phyloP scores from a whole-genome alignment of 92 coral and sea anemone genomes.

The Phenganax marumi region DNA sequence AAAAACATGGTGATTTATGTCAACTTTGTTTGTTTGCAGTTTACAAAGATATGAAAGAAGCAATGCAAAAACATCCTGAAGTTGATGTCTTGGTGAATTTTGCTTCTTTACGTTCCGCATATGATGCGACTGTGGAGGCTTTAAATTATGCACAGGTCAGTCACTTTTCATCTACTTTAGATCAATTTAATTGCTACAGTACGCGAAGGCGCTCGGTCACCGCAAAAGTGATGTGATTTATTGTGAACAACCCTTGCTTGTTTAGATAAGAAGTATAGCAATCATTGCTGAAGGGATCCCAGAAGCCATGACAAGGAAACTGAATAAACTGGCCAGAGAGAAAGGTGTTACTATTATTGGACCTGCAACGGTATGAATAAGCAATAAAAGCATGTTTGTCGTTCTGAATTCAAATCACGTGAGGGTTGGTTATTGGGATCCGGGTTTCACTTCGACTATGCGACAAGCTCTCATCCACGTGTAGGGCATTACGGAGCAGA shows the following conservation, averaged over 20 bases:
- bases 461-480: too few relatives aligned
- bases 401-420: too few relatives aligned
- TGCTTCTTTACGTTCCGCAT: constrained; percentile 94
- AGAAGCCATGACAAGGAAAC: constrained; percentile 85
- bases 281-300: constrained; percentile 99
- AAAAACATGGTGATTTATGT: too few relatives aligned
- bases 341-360: constrained; percentile 79
- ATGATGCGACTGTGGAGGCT: constrained; percentile 88
- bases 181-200: too few relatives aligned
- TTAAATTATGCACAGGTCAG: constrained; percentile 79
- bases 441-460: too few relatives aligned
- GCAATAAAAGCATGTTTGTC: too few relatives aligned
- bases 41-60: constrained; percentile 93
- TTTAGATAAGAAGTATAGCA: constrained; percentile 89
- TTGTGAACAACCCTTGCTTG: neutral
- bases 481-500: too few relatives aligned
- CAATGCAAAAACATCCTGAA: constrained; percentile 84
- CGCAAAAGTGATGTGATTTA: too few relatives aligned
- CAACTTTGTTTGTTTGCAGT: constrained; percentile 48
- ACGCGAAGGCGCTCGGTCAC: too few relatives aligned
- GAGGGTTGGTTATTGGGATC: too few relatives aligned
- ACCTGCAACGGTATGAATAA: constrained; percentile 84
- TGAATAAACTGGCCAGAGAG: constrained; percentile 77
- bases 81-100: constrained; percentile 93
- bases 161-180: neutral